Conservation (phyloP, 2,888 invertebrate genomes). For the Embidobia sp. region DNA sequence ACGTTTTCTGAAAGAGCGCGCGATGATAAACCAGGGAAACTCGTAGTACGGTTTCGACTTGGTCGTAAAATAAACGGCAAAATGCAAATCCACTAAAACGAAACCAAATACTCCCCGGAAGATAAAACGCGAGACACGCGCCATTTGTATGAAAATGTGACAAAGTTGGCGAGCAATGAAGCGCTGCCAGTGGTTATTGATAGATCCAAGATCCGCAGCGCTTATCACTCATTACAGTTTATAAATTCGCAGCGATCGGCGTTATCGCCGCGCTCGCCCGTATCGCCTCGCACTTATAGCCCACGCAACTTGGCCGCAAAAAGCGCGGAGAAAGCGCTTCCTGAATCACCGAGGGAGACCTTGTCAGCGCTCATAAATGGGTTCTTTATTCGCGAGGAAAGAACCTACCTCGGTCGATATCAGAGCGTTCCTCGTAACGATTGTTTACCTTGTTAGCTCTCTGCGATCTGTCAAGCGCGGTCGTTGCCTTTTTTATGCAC, state of each 20-base stretch:
- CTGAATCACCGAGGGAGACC: conserved; percentile 55
- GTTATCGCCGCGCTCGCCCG: conserved; percentile 26
- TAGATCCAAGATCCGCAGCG: conserved; percentile 28
- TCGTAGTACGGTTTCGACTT: too few relatives aligned
- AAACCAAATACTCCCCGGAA: conserved; percentile 9
- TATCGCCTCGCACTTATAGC: conserved; percentile 52
- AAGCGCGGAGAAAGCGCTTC: conserved; percentile 62
- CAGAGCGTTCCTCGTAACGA: conserved; percentile 2
- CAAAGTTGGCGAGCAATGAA: conserved; percentile 27
- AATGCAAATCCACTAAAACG: conserved; percentile 18
- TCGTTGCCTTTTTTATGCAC: too few relatives aligned
- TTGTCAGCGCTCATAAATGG: conserved; percentile 56
- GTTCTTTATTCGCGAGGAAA: conserved; percentile 33
- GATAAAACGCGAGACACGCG: conserved; percentile 23
- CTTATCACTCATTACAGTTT: conserved; percentile 55
- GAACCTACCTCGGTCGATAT: too few relatives aligned
- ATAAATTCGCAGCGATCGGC: conserved; percentile 36
- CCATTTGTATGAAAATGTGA: conserved; percentile 60
- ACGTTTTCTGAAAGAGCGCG: too few relatives aligned
- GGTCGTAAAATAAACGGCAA: conserved; percentile 12
- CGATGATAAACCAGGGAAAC: too few relatives aligned
- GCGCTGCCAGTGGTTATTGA: conserved; percentile 32
- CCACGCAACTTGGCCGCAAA: conserved; percentile 49
- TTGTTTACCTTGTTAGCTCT: conserved; percentile 16
- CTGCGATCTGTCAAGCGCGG: too few relatives aligned